Base-by-base conservation (phyloP, 2,888 invertebrate species). In the Cataglyphis rosenhaueri region DNA sequence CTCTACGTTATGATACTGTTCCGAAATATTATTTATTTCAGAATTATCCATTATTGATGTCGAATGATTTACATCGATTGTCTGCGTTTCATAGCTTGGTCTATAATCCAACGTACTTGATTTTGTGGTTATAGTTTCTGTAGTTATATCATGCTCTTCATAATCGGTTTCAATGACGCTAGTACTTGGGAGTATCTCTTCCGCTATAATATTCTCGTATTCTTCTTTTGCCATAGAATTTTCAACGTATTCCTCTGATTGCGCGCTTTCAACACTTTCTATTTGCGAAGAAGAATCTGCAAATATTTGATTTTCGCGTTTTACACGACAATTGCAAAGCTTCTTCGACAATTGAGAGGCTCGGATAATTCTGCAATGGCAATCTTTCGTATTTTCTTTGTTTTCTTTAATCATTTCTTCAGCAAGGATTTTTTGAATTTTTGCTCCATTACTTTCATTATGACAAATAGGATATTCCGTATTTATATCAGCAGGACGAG, bases 401-500 rank as follows among this genome's bases (percentile, higher is more conserved):
- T 92, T 92, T 66, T 92, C 89, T 12, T 89, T 81, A 38, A 93
- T 90, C 93, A 93, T 93, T 75, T 94, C 93, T 6, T 86, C 78
- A 41, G 90, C 84, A 1, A 93, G 79, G 10, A 91, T 71, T 0
- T 64, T 41, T 32, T 82, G 82, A 5, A 81, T 68, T 25, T 75
- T 18, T 9, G 48, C 85, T 84, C 84, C 85, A 87, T 78, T 88
- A 85, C 4, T 74, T 65, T 9, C 8, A 32, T 57, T 32, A 18
- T 57, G 21, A 55, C 21, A n/a, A 68, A 21, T n/a, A 8, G n/a
- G 48, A 1, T 52, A 65, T 75, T 65, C 25, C 48, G 32, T 48
- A n/a, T 29, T 41, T 15, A 12, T 12, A 18, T 0, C 25, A 21
- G 9, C 12, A 29, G 48, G 12, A 52, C 2, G 32, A 65, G 21